Evolutionary conservation across 2,888 invertebrate species (phyloP).

Genomic region (Drosophila borborema): DNA sequence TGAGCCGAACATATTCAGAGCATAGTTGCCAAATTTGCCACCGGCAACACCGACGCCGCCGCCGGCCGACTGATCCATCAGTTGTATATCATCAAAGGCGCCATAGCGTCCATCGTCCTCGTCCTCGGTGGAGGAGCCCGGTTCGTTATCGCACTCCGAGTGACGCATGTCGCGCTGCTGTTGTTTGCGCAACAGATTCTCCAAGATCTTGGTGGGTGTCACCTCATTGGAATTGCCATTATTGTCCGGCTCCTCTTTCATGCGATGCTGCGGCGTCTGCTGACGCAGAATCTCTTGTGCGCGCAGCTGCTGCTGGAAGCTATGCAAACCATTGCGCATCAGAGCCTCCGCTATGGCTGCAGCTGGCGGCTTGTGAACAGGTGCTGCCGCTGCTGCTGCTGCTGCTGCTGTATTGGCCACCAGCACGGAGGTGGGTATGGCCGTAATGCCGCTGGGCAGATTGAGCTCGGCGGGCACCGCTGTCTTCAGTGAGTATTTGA

Average conservation of each 20-base stretch:
- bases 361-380: conserved; percentile 76
- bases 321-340: conserved; percentile 86
- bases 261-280: conserved; percentile 54
- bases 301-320: conserved; percentile 86
- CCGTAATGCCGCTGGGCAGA: conserved; percentile 44
- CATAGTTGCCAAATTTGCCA: conserved; percentile 54
- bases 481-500: conserved; percentile 72
- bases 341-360: conserved; percentile 84
- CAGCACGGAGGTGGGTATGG: conserved; percentile 82
- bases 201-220: conserved; percentile 73
- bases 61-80: conserved; percentile 79
- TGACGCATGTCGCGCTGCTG: conserved; percentile 63
- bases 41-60: neutral
- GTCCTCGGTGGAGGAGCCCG: conserved; percentile 74
- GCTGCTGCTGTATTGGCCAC: conserved; percentile 63
- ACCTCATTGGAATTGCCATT: conserved; percentile 29
- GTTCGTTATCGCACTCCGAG: conserved; percentile 77
- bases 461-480: conserved; percentile 44
- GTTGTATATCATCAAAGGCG: conserved; percentile 85
- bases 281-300: conserved; percentile 81
- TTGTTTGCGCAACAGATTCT: conserved; percentile 76
- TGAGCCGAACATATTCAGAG: conserved; percentile 51
- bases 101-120: conserved; percentile 84
- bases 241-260: conserved; percentile 35
- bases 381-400: conserved; percentile 14